Percentiles rank a stretch among this genome's conserved stretches.
Conservation (phyloP, 1,140 invertebrate genomes). For the Lucilia cuprina region DNA sequence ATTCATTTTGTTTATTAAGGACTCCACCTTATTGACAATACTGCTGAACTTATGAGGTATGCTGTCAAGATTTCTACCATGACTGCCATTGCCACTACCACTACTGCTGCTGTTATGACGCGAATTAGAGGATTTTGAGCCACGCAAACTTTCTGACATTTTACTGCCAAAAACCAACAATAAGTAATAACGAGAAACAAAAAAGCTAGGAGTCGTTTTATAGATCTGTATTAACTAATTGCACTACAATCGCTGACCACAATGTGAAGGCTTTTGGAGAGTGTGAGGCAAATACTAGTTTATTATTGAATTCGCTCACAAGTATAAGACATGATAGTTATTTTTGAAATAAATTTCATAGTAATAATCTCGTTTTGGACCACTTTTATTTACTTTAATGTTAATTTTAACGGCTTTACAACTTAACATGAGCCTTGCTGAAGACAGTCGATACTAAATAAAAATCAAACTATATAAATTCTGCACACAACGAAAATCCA, state of each 20-base stretch:
- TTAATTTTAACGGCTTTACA: background rate
- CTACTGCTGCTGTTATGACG: background rate
- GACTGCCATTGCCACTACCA: background rate
- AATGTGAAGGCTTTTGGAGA: background rate
- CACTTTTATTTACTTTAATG: background rate
- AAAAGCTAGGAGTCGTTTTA: no score
- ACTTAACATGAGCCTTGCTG: background rate
- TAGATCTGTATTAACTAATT: no score
- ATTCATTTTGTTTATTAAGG: conserved; percentile 61
- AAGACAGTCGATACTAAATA: background rate
- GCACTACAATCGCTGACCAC: background rate
- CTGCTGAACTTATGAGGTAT: conserved; percentile 55
- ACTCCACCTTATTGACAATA: conserved; percentile 60
- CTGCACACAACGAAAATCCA: background rate
- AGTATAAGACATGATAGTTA: background rate
- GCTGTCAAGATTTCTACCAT: background rate
- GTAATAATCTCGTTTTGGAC: conserved; percentile 22
- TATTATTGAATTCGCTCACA: background rate
- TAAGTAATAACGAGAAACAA: background rate
- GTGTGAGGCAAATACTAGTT: background rate
- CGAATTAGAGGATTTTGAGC: background rate
- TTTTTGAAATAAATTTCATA: background rate
- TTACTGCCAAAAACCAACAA: background rate
- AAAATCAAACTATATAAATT: background rate
- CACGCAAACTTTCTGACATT: conserved; percentile 40